Conservation (phyloP, 2,113 vertebrate species). For the Heptranchias perlo region DNA sequence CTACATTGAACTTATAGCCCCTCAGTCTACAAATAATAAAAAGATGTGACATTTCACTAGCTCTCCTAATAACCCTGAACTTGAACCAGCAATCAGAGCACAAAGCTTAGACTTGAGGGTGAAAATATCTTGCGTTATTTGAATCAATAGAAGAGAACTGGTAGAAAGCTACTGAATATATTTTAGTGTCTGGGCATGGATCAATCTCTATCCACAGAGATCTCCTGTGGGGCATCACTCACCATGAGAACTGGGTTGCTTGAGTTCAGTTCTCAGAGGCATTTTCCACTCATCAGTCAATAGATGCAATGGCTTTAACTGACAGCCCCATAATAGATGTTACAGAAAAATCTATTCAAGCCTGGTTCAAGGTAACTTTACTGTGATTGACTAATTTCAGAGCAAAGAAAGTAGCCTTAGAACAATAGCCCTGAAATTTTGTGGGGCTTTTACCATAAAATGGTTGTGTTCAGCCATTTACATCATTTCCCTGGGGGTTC, state of each 20-base stretch:
- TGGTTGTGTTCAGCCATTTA: too few relatives aligned
- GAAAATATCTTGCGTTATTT: neutral
- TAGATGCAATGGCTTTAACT: neutral
- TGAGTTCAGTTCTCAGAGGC: neutral
- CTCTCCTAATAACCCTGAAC: neutral
- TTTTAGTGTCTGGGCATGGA: neutral
- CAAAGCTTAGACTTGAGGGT: neutral
- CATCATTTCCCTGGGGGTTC: too few relatives aligned
- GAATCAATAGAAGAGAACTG: neutral
- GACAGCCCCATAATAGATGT: neutral
- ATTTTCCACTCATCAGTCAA: neutral
- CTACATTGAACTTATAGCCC: neutral
- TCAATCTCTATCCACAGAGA: neutral
- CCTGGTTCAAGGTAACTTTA: neutral
- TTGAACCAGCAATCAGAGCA: neutral
- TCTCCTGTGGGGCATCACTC: neutral
- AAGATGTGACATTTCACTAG: neutral
- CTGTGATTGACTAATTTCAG: neutral
- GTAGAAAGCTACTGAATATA: neutral
- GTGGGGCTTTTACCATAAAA: too few relatives aligned
- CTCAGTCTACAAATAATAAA: neutral
- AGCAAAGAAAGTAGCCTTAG: neutral
- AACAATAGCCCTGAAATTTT: too few relatives aligned
- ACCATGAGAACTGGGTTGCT: neutral
- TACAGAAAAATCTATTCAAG: neutral